phyloP scores from a whole-genome alignment of 2,888 invertebrate species.

The Clanis bilineata region DNA sequence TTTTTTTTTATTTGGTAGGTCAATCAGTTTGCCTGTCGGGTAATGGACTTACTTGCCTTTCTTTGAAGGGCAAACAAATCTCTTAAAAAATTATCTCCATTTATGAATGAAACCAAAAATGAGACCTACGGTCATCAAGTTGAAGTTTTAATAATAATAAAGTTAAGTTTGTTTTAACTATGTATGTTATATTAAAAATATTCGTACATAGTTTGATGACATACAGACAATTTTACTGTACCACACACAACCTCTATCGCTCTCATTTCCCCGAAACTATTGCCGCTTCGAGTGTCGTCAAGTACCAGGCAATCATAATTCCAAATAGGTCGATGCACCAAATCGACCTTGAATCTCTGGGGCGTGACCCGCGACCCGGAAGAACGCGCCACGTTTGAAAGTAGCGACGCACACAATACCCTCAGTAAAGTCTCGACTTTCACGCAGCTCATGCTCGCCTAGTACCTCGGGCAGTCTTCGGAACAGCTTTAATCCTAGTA shows the following conservation, averaged over 20 bases:
- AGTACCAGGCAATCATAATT: conserved; percentile 57
- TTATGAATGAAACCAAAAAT: too few species aligned
- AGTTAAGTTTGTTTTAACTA: too few species aligned
- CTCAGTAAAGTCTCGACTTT: conserved; percentile 46
- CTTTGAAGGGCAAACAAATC: too few species aligned
- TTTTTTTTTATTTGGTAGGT: too few species aligned
- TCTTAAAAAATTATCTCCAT: too few species aligned
- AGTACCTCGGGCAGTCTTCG: conserved; percentile 35
- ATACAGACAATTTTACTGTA: conserved; percentile 2
- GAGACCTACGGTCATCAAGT: too few species aligned
- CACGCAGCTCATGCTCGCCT: conserved; percentile 54
- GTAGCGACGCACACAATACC: conserved; percentile 54
- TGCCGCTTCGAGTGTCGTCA: conserved; percentile 2
- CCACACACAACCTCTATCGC: not conserved
- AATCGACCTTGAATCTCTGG: conserved; percentile 45
- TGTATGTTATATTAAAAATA: too few species aligned
- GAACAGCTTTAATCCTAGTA: conserved; percentile 14
- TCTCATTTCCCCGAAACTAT: not conserved
- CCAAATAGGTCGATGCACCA: conserved; percentile 53
- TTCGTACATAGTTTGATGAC: too few species aligned
- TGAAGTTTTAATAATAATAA: too few species aligned
- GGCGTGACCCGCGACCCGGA: conserved; percentile 44
- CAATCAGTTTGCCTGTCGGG: too few species aligned
- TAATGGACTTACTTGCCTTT: too few species aligned
- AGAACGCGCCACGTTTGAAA: conserved; percentile 51